Percentiles rank a stretch among this genome's conserved stretches.
Evolutionary conservation across 53 echinoderm and acorn worm genomes (phyloP).

Genomic region (Patiria pectinifera): DNA sequence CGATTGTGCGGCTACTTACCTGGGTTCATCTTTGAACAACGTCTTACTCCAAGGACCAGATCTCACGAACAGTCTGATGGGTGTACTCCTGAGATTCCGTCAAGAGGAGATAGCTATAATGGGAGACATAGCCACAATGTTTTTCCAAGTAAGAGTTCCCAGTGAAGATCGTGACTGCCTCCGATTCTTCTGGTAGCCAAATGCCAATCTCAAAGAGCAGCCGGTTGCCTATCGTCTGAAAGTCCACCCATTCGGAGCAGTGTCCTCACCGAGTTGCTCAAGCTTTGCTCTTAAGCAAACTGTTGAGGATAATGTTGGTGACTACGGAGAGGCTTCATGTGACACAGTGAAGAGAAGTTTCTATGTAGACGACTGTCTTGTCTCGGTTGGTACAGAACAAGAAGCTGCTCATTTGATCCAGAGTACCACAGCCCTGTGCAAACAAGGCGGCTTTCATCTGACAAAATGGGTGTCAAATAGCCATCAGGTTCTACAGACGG

Average conservation of each 20-base stretch:
- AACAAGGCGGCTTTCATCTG: conserved; percentile 52
- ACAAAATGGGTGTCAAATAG: too few species aligned
- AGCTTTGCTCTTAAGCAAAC: conserved; percentile 42
- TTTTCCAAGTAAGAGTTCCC: conserved; percentile 53
- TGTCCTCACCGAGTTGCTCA: conserved; percentile 58
- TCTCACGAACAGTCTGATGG: conserved; percentile 67
- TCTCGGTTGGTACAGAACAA: conserved; percentile 17
- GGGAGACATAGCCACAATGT: conserved; percentile 50
- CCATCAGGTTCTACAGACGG: too few species aligned
- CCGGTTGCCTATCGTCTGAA: conserved; percentile 45
- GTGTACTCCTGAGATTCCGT: conserved; percentile 70
- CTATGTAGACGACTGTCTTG: conserved; percentile 58
- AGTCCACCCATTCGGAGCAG: conserved; percentile 58
- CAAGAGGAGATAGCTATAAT: conserved; percentile 63
- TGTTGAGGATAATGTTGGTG: not conserved
- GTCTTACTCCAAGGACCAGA: conserved; percentile 71
- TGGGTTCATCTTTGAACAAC: conserved; percentile 68
- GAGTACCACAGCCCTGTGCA: conserved; percentile 36
- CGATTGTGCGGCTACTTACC: conserved; percentile 62
- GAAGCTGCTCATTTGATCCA: conserved; percentile 24
- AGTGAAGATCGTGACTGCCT: conserved; percentile 47
- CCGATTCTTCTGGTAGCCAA: conserved; percentile 54
- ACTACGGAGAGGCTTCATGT: conserved; percentile 4
- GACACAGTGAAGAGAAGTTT: conserved; percentile 26
- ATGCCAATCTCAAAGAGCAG: conserved; percentile 15